Percentiles rank a stretch among this genome's conserved stretches.
These are phyloP conservation scores for Platycheirus albimanus DNA, from an alignment of 2,888 invertebrate genomes.

Conservation along the genomic window DNA sequence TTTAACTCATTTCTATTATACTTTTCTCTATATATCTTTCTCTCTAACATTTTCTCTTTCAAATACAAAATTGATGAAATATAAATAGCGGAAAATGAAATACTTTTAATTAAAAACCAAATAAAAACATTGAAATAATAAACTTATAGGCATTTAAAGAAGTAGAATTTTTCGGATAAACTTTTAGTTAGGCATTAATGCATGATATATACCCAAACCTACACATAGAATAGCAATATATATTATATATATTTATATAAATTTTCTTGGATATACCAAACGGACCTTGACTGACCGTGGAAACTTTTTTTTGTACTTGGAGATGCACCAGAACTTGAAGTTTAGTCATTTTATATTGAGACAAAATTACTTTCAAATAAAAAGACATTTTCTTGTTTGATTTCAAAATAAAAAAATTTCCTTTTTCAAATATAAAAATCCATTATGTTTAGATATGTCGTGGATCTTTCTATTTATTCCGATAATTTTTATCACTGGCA, in stretches of 20 bases:
- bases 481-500: no score
- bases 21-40: slow-evolving; percentile 33
- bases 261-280: slow-evolving; percentile 35
- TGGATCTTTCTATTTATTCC: no score
- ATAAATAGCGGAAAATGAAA: slow-evolving; percentile 14
- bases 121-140: no score
- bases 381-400: no score
- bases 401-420: no score
- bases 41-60: slow-evolving; percentile 57
- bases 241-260: slow-evolving; percentile 29
- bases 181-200: slow-evolving; percentile 46
- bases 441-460: no score
- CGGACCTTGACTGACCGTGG: slow-evolving; percentile 28
- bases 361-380: no score
- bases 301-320: slow-evolving; percentile 16
- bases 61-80: slow-evolving; percentile 38
- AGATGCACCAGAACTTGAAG: background rate
- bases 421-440: no score
- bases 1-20: slow-evolving; percentile 44
- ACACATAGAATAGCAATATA: slow-evolving; percentile 40
- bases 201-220: slow-evolving; percentile 35
- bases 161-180: slow-evolving; percentile 44
- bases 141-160: slow-evolving; percentile 43
- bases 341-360: no score
- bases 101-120: slow-evolving; percentile 9